These are phyloP conservation scores for Eilema sororculum DNA, from an alignment of 2,888 invertebrate species.

Conservation along the genomic window DNA sequence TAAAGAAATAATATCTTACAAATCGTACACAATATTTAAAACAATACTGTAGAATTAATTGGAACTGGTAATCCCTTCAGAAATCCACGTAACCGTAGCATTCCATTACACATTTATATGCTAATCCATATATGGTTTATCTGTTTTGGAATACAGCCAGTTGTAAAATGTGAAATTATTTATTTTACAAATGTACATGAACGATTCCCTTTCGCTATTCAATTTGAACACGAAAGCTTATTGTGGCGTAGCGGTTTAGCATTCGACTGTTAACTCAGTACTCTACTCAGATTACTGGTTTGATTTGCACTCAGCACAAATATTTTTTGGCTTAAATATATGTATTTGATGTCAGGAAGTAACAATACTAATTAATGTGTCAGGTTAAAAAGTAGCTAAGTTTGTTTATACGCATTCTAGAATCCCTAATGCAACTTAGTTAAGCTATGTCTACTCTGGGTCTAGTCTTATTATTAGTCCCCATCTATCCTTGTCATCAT, in stretches of 20 bases:
- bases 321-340: no score
- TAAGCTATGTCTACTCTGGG: no score
- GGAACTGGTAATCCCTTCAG: slow-evolving; percentile 28
- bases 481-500: slow-evolving; percentile 2
- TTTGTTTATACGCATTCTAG: no score
- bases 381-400: no score
- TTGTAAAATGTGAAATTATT: not conserved
- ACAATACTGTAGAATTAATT: slow-evolving; percentile 9
- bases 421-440: no score
- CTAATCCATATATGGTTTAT: slow-evolving; percentile 9
- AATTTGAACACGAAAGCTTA: not conserved
- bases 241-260: not conserved
- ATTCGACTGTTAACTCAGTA: no score
- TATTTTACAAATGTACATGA: not conserved
- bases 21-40: slow-evolving; percentile 2
- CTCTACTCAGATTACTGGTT: no score
- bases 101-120: slow-evolving; percentile 40
- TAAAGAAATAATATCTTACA: not conserved
- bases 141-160: not conserved
- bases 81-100: slow-evolving; percentile 27
- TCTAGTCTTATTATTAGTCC: not conserved
- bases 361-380: no score
- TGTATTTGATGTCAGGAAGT: no score
- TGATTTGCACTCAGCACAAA: no score
- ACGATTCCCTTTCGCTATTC: not conserved